Conservation (phyloP, 2,797 vertebrate genomes). For the Rhyacichthys aspro region DNA sequence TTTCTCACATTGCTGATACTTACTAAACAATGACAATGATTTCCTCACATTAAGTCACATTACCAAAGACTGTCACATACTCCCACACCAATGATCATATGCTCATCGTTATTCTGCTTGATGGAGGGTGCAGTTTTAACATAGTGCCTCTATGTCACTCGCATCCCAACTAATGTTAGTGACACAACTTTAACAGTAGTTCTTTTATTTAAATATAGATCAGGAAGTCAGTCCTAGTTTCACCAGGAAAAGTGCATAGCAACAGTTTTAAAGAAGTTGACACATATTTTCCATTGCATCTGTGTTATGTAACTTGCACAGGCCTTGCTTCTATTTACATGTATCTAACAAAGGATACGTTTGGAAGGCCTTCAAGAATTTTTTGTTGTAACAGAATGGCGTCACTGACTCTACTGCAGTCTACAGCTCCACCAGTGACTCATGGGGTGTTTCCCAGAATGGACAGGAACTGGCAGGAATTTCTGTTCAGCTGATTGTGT, state of each 20-base stretch:
- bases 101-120: not conserved
- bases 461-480: slow-evolving; percentile 39
- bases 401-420: slow-evolving; percentile 30
- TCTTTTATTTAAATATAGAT: slow-evolving; percentile 4
- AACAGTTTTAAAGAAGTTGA: slow-evolving; percentile 16
- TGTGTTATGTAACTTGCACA: slow-evolving; percentile 3
- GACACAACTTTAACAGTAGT: not conserved
- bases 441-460: slow-evolving; percentile 67
- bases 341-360: slow-evolving; percentile 9
- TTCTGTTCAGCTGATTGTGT: slow-evolving; percentile 62
- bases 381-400: slow-evolving; percentile 16
- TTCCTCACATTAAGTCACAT: too few species aligned
- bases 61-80: too few species aligned
- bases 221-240: slow-evolving; percentile 38
- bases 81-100: not conserved
- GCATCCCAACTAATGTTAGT: not conserved
- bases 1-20: too few species aligned
- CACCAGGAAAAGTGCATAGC: slow-evolving; percentile 8
- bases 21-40: too few species aligned
- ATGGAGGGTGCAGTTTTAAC: not conserved
- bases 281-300: slow-evolving; percentile 14
- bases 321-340: not conserved
- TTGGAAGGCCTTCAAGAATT: slow-evolving; percentile 9
- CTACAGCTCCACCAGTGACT: slow-evolving; percentile 45
- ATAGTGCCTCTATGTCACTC: not conserved